phyloP scores from a whole-genome alignment of 64 coral and sea anemone species.

The Stylophora pistillata region DNA sequence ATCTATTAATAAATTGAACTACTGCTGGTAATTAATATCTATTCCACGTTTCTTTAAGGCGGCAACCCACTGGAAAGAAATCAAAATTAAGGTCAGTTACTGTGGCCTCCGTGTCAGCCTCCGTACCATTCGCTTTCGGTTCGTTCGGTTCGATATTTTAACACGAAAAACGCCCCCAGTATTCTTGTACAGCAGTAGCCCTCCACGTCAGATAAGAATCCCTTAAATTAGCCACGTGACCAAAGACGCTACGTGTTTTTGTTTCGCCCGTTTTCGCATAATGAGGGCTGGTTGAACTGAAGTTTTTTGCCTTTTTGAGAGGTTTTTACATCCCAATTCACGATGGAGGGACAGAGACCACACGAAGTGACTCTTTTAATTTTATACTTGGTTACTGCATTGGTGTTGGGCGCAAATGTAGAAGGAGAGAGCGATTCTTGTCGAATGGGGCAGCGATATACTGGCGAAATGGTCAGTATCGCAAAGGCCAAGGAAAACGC shows the following conservation, averaged over 20 bases:
- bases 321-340: not conserved
- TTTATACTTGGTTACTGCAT: not conserved
- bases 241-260: constrained; percentile 9
- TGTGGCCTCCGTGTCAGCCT: no score
- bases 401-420: not conserved
- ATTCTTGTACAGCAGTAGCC: not conserved
- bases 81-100: no score
- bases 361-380: not conserved
- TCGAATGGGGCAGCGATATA: not conserved
- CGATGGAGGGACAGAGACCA: not conserved
- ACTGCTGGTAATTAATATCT: no score
- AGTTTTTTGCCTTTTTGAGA: constrained; percentile 4
- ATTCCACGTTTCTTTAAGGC: no score
- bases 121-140: no score
- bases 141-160: not conserved
- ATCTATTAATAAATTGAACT: no score
- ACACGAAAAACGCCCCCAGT: not conserved
- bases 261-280: not conserved
- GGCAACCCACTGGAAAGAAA: no score
- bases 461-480: constrained; percentile 37
- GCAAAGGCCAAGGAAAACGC: constrained; percentile 28
- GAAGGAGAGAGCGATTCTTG: not conserved
- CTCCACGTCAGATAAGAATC: not conserved
- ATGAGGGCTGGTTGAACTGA: not conserved
- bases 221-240: constrained; percentile 17